Percentiles rank a stretch among this genome's conserved stretches.
phyloP scores from a whole-genome alignment of 2,888 invertebrate species.

The Temnothorax rugatulus region DNA sequence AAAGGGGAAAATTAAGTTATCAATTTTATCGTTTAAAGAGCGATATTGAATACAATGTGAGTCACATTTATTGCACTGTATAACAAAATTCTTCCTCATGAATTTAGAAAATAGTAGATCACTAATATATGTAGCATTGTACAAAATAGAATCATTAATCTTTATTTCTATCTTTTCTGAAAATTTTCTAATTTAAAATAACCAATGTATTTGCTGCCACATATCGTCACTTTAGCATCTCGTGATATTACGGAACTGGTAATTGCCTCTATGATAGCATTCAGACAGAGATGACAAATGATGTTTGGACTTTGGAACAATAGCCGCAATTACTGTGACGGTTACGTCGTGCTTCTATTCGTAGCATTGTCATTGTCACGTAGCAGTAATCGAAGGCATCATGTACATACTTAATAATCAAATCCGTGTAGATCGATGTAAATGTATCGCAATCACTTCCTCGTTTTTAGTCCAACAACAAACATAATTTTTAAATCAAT shows the following conservation, averaged over 20 bases:
- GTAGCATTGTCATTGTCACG: constrained; percentile 55
- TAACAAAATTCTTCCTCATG: not conserved
- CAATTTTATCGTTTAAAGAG: not conserved
- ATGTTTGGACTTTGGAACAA: constrained; percentile 69
- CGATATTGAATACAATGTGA: not conserved
- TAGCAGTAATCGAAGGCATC: constrained; percentile 35
- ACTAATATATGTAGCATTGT: not conserved
- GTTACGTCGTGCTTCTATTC: constrained; percentile 57
- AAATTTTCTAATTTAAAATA: not conserved
- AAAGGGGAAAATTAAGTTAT: constrained; percentile 1
- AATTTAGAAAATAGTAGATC: not conserved
- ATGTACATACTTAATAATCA: constrained; percentile 26
- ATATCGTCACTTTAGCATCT: not conserved
- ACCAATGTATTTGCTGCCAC: not conserved
- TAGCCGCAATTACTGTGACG: constrained; percentile 68
- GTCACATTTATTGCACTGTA: not conserved
- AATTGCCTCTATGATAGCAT: constrained; percentile 63
- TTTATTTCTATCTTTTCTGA: not conserved
- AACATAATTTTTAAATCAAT: not conserved
- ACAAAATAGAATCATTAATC: not conserved
- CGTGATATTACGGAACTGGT: constrained; percentile 50
- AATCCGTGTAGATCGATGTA: not conserved
- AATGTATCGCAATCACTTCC: not conserved
- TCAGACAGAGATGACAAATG: constrained; percentile 66
- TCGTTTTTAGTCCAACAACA: not conserved